Base-by-base conservation (phyloP, 35 echinoderm and acorn worm genomes). In the Eucidaris tribuloides region DNA sequence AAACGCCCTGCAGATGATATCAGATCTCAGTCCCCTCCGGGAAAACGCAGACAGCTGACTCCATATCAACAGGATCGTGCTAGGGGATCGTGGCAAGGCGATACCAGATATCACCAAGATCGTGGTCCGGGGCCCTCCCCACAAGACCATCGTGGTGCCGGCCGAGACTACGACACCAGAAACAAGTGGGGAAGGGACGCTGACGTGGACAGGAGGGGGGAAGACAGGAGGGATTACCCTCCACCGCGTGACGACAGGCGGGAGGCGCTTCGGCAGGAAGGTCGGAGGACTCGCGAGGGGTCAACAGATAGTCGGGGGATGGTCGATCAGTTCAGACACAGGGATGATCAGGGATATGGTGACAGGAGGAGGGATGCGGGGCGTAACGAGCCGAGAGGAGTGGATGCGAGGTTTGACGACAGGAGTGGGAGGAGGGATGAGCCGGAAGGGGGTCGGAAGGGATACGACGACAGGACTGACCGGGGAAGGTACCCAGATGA, bases 161-260 rank as follows among this genome's bases (percentile, higher is more conserved):
- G 68, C 68, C 15, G 68, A 74, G 68, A 74, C 34, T 74, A 41
- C 44, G 61, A 27, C 37, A 40, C 38, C 44, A 74, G 68, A 22
- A 40, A 33, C 68, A 74, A 74, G 41, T 74, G 68, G 65, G 9
- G n/a, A n/a, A n/a, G n/a, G n/a, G n/a, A n/a, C n/a, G n/a, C 22
- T 37, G 65, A 71, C n/a, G 39, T 27, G 68, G 68, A 74, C 41
- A 38, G 68, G 18, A 74, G 68, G 24, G 57, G 40, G 13, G 36
- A 62, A 24, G 68, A 74, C 33, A 42, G 85, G 4, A 58, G 48
- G n/a, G 66, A 77, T 31, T 77, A 32, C 40, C n/a, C n/a, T n/a
- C n/a, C n/a, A n/a, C 76, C 77, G 13, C 57, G 19, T 19, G 85
- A 65, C 81, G 76, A 37, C 23, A 88, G 77, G 63, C 55, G 77